Evolutionary conservation across 2,888 invertebrate genomes (phyloP), one percentile per base, ranked within the genome.

Genomic region (Clanis bilineata): DNA sequence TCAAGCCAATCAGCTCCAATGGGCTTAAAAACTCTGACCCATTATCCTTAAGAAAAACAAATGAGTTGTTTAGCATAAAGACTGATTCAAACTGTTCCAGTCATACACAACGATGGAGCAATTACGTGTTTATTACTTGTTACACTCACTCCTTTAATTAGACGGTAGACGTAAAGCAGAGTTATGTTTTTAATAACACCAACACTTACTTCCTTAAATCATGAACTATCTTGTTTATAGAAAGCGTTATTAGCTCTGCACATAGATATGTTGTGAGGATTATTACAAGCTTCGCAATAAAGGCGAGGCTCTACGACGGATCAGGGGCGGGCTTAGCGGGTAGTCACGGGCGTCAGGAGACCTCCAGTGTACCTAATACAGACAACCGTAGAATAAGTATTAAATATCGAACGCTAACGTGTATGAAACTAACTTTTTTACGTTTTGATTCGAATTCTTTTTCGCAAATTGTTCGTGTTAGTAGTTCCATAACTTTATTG

Each of bases 221-320:
- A 71, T 74, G 76, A 75, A 74, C 76, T 73, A 72, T 71, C 64
- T 71, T 80, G 82, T 84, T 83, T 84, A 79, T 79, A 77, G 70
- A 81, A 76, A 74, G 72, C 76, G 73, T 82, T 81, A 82, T 83
- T 81, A 83, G 73, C 77, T 71, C 64, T 63, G 67, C 44, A 67
- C 67, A 62, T 56, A 68, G 64, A 71, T 66, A 67, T 59, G 68
- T 79, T 71, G 73, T 72, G 66, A 69, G 81, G 85, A 86, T 88
- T 88, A 86, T 87, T 84, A 86, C 82, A 81, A 85, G 82, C 78
- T 81, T 78, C 75, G 86, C 81, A 85, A 87, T 89, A 90, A 88
- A 83, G 79, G 77, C 74, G 77, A 79, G 75, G 75, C 71, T 76
- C 77, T 83, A 86, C 84, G 83, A 80, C 88, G 23, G 45, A n/a